Conservation (phyloP, 92 coral and sea anemone species). For the Scolanthus callimorphus region DNA sequence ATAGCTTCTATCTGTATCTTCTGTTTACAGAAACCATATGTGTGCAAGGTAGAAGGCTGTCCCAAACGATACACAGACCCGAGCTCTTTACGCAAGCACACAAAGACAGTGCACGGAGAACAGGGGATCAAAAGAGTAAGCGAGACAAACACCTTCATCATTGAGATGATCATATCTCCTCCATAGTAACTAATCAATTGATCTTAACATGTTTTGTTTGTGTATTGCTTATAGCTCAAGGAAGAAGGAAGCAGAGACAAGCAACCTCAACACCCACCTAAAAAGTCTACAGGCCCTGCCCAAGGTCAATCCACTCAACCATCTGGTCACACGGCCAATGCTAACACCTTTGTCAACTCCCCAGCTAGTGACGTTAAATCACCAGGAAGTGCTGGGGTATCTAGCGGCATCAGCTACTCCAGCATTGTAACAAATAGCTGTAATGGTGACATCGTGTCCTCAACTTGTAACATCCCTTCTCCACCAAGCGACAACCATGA, state of each 20-base stretch:
- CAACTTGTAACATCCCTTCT: constrained; percentile 61
- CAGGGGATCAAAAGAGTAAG: constrained; percentile 88
- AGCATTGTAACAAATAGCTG: constrained; percentile 55
- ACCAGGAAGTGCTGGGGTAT: constrained; percentile 45
- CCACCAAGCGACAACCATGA: constrained; percentile 65
- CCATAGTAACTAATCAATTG: too few relatives aligned
- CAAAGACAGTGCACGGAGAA: constrained; percentile 97
- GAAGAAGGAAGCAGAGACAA: constrained; percentile 66
- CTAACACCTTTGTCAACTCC: constrained; percentile 23
- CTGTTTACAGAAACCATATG: constrained; percentile 77
- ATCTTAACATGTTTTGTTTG: too few relatives aligned
- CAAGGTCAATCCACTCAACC: constrained; percentile 19
- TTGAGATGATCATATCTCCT: too few relatives aligned
- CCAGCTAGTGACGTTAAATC: constrained; percentile 44
- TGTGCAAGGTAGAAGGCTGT: constrained; percentile 95
- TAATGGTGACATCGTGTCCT: constrained; percentile 71
- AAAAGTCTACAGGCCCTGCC: constrained; percentile 21
- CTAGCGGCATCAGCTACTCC: constrained; percentile 52
- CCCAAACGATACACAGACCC: constrained; percentile 97
- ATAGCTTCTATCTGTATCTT: neutral
- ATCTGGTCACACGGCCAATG: constrained; percentile 10
- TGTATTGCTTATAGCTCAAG: constrained; percentile 72
- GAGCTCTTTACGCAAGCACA: constrained; percentile 93
- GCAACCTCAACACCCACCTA: constrained; percentile 48
- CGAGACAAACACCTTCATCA: too few relatives aligned